Base-by-base conservation (phyloP, 2,888 invertebrate genomes). In the Catocala sponsa region DNA sequence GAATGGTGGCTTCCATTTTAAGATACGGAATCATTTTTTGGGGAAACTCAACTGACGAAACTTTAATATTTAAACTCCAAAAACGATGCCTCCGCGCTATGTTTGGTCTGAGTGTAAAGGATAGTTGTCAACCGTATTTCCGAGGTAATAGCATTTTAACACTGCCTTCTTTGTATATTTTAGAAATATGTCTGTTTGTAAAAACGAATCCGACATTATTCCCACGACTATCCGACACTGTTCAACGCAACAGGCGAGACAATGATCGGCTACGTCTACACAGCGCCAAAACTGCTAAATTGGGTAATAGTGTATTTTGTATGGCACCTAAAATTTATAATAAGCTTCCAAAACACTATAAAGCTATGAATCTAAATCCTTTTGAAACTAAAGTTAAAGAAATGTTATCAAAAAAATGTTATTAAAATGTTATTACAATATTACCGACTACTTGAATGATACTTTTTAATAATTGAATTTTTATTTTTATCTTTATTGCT, bases 111-210 rank as follows among this genome's bases (percentile, higher is more conserved):
- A n/a, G 5, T 0, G 25, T 25, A 5, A 52, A 25, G 25, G n/a
- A 52, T 15, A 52, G 52, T n/a, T 53, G 43, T 9, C 11, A 44
- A 15, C 43, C 53, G 2, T 53, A 53, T 11, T 53, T 53, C n/a
- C 41, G 15, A n/a, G 6, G 41, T 2, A 10, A 53, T 44, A 44
- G 32, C 2, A 44, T 53, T 6, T 6, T 53, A 13, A 53, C 53
- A 4, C n/a, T 53, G 0, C 44, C 44, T 6, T 53, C 53, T 1
- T 6, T 53, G 11, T 53, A 53, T 53, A 53, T 53, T 32, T 53
- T 53, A 44, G 53, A 53, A n/a, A n/a, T 33, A 7, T 12, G 10
- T 2, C 2, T 53, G 6, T 44, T 53, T 32, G 53, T 53, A 32
- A 53, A 44, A 32, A 32, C 9, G 6, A 43, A 53, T 44, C 32